phyloP scores from a whole-genome alignment of 2,113 vertebrate species.

The Tautogolabrus adspersus region DNA sequence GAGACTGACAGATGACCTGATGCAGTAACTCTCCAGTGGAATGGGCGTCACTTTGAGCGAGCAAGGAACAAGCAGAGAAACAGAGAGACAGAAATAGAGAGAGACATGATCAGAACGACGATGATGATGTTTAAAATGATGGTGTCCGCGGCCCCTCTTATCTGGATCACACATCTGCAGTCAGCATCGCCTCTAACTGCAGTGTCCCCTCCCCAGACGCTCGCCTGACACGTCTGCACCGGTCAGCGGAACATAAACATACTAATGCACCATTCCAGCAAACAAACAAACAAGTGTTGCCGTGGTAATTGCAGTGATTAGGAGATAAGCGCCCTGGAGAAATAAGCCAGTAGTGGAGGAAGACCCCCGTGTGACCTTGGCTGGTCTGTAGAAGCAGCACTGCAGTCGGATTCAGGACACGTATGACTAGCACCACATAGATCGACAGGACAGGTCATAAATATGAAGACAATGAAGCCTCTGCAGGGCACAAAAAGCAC shows the following conservation, averaged over 20 bases:
- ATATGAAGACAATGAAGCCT: constrained; percentile 27
- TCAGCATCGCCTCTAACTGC: constrained; percentile 57
- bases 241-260: constrained; percentile 75
- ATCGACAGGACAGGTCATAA: constrained; percentile 43
- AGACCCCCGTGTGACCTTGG: constrained; percentile 67
- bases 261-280: constrained; percentile 72
- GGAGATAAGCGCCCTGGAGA: constrained; percentile 70
- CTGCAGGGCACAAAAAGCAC: constrained; percentile 28
- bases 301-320: constrained; percentile 81
- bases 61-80: constrained; percentile 10
- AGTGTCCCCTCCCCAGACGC: constrained; percentile 63
- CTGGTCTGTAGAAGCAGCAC: constrained; percentile 23
- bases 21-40: constrained; percentile 35
- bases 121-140: constrained; percentile 30
- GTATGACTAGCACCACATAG: constrained; percentile 41
- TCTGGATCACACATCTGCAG: constrained; percentile 57
- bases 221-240: constrained; percentile 53
- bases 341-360: constrained; percentile 36
- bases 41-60: constrained; percentile 34
- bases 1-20: constrained; percentile 58
- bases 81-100: constrained; percentile 8
- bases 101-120: constrained; percentile 27
- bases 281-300: constrained; percentile 77
- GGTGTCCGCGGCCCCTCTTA: constrained; percentile 14
- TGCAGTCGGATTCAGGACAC: constrained; percentile 52